Conservation (phyloP, 2,113 vertebrate species). For the Eulacestoma nigropectus region DNA sequence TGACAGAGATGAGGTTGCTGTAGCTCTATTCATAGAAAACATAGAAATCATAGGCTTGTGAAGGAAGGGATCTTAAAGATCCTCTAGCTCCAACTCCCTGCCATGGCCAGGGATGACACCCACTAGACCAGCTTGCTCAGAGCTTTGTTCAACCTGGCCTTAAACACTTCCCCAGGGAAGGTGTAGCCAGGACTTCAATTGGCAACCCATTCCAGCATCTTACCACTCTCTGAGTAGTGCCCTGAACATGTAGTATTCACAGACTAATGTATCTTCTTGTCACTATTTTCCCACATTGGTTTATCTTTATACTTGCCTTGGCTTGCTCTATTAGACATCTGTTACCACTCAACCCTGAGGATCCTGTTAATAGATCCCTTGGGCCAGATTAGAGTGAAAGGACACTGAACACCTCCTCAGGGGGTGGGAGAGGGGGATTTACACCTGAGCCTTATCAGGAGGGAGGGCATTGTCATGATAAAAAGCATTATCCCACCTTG, state of each 20-base stretch:
- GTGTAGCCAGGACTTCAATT: background rate
- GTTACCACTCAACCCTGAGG: background rate
- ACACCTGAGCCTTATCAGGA: background rate
- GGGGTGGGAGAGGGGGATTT: no score
- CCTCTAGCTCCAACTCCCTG: rapidly evolving
- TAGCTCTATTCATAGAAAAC: background rate
- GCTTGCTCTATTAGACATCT: background rate
- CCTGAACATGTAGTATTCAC: background rate
- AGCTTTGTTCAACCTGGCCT: background rate
- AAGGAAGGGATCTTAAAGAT: background rate
- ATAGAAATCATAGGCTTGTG: background rate
- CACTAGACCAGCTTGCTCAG: background rate
- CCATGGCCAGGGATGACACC: background rate
- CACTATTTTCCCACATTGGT: background rate
- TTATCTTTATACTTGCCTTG: background rate
- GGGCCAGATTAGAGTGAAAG: background rate
- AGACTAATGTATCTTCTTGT: background rate
- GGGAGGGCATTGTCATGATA: background rate
- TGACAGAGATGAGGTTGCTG: background rate
- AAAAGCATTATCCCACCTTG: background rate
- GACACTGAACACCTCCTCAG: background rate
- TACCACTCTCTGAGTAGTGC: background rate
- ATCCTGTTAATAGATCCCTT: background rate
- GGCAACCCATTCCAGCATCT: background rate
- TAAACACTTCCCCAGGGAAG: background rate